Evolutionary conservation across 53 echinoderm and acorn worm species (phyloP).

Genomic region (Astropecten irregularis): DNA sequence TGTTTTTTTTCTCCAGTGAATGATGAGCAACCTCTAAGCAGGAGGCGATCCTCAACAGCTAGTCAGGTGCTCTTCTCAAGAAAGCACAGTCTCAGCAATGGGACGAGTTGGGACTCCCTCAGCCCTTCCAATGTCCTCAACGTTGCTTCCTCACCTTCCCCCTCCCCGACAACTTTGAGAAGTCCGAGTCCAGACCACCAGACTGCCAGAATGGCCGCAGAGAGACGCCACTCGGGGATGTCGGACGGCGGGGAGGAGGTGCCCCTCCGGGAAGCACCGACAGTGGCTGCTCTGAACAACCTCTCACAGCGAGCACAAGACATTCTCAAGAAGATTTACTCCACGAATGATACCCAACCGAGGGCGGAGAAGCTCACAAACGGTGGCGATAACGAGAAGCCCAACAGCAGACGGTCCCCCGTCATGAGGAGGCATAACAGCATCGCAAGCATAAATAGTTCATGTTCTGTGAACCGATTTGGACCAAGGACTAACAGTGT

Average conservation of each 20-base stretch:
- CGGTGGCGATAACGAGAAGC: not conserved
- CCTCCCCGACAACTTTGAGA: constrained; percentile 7
- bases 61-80: constrained; percentile 42
- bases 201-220: constrained; percentile 19
- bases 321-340: constrained; percentile 85
- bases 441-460: not conserved
- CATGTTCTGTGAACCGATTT: not conserved
- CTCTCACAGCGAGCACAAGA: constrained; percentile 88
- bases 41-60: constrained; percentile 11
- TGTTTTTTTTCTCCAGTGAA: not conserved
- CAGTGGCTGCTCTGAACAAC: constrained; percentile 70
- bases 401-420: not conserved
- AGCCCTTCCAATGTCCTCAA: constrained; percentile 4
- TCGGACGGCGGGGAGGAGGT: not conserved
- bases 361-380: not conserved
- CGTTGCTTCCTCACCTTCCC: not conserved
- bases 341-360: constrained; percentile 21
- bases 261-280: constrained; percentile 60
- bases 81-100: constrained; percentile 16
- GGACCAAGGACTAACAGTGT: constrained; percentile 2
- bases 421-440: constrained; percentile 1
- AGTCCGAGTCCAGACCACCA: not conserved
- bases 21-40: not conserved
- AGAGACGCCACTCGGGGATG: not conserved
- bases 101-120: constrained; percentile 18